Evolutionary conservation across 2,888 invertebrate genomes (phyloP), one percentile per base, ranked within the genome.

Genomic region (Drosophila pseudotakahashii): DNA sequence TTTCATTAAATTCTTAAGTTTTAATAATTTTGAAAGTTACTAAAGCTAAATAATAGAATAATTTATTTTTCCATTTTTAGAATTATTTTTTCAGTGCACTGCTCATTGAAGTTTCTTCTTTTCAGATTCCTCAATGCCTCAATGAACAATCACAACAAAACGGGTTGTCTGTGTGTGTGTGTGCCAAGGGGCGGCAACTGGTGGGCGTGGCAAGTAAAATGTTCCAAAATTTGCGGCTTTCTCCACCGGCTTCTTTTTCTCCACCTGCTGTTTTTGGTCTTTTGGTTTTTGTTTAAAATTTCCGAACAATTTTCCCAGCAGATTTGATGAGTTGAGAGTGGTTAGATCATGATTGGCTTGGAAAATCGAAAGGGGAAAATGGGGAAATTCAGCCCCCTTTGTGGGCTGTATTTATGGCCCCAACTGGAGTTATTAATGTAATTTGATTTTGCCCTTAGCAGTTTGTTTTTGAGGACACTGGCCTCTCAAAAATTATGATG

Each of bases 401-500:
- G 44, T 37, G 66, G 32, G 64, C 45, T 66, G 81, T 85, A 82
- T 87, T 84, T 85, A 84, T 71, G 73, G 68, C 69, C 73, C 71
- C 73, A 54, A 50, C 68, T 84, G 63, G 54, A 77, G 85, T 87
- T 82, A 87, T 82, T 87, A 84, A 87, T 87, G 82, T 87, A 87
- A 82, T 82, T 87, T 84, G 77, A 58, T 79, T 73, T 73, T 62
- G 59, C 58, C 78, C 55, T 59, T 14, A 60, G 60, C 45, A 59
- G 30, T 30, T 30, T 7, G 30, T 7, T 30, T 30, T 30, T 30
- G 30, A 30, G 30, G 23, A 42, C 54, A 42, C 52, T 30, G 42
- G 14, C 5, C 19, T n/a, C 41, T 36, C 26, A 4, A 36, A 23
- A 42, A 30, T 50, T 36, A 41, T 37, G 45, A 42, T 19, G 39